Evolutionary conservation across 2,888 invertebrate species (phyloP).

Genomic region (Scaptomyza cyrtandrae): DNA sequence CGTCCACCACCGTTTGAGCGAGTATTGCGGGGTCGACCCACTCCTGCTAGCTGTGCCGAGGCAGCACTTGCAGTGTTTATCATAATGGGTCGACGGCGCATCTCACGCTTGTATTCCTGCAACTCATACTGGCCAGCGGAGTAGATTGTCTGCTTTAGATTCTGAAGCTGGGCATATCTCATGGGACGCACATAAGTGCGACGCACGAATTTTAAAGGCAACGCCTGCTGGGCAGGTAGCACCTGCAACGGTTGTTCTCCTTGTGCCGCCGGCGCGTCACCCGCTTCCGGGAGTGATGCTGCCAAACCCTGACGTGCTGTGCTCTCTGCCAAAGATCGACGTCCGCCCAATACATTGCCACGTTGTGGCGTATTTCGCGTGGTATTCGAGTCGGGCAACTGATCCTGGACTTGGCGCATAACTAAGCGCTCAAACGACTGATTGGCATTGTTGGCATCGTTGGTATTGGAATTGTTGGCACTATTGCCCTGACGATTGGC

Average conservation of each 20-base stretch:
- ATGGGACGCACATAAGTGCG: slow-evolving; percentile 87
- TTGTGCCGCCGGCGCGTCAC: slow-evolving; percentile 3
- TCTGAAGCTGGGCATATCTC: slow-evolving; percentile 85
- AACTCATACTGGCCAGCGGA: slow-evolving; percentile 84
- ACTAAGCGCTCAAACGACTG: slow-evolving; percentile 90
- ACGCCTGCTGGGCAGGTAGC: slow-evolving; percentile 50
- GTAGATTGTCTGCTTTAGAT: slow-evolving; percentile 83
- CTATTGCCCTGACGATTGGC: slow-evolving; percentile 86
- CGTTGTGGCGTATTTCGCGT: slow-evolving; percentile 47
- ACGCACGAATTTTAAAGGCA: slow-evolving; percentile 87
- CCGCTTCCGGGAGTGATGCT: slow-evolving; percentile 57
- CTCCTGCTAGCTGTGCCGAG: slow-evolving; percentile 79
- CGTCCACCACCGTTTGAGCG: slow-evolving; percentile 71
- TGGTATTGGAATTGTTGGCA: slow-evolving; percentile 85
- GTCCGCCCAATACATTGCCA: slow-evolving; percentile 73
- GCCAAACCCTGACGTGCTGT: slow-evolving; percentile 57
- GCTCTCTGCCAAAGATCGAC: slow-evolving; percentile 44
- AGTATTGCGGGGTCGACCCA: slow-evolving; percentile 77
- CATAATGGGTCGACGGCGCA: slow-evolving; percentile 90
- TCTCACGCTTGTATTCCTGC: slow-evolving; percentile 91
- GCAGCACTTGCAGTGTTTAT: slow-evolving; percentile 86
- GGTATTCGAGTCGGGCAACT: slow-evolving; percentile 81
- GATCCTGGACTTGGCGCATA: slow-evolving; percentile 85
- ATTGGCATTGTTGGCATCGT: slow-evolving; percentile 83
- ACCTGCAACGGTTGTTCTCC: slow-evolving; percentile 35